Evolutionary conservation across 1,140 invertebrate species (phyloP), one percentile per base, ranked within the genome.

Genomic region (Musca vetustissima): DNA sequence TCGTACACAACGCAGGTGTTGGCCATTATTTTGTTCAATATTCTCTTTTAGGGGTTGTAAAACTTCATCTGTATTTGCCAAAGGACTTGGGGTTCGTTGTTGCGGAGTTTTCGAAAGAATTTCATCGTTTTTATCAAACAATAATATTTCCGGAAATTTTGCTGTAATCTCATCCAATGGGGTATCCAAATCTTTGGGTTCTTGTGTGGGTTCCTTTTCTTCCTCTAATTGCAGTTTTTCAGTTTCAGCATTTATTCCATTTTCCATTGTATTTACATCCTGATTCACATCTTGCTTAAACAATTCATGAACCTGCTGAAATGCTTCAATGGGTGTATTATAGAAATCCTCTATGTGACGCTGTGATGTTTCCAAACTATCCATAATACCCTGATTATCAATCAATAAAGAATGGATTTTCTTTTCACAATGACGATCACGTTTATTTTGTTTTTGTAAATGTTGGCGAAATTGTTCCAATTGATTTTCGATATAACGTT

Each of bases 391-490:
- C 0, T 61, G 70, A 68, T 80, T 70, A 24, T 77, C 76, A 0
- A 80, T 64, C 7, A 74, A 75, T 7, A 80, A 76, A 32, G 75
- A 57, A 36, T 68, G 13, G 17, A 53, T 28, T 17, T 47, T 61
- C 28, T 57, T 68, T n/a, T 48, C 52, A 25, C 19, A 21, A 0
- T 64, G 50, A 28, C 69, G 66, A 28, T 53, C 14, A 0, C 61
- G 70, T 17, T 74, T 72, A 36, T 74, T 70, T 47, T 81, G 74
- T 19, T 77, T 75, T 50, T 75, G 75, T 64, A 81, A 47, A 52
- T 81, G 77, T 55, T 78, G 73, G 8, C 79, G 80, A 28, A 82
- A 82, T 71, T 82, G 78, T 7, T 79, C 68, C 50, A 82, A 25
- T 53, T 82, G 78, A 61, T 80, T 73, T n/a, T 74, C 67, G 1